A percentile compares a stretch with the other conserved stretches of the same genome.
These are phyloP conservation scores for Plagodis pulveraria DNA, from an alignment of 2,888 invertebrate genomes.

Conservation along the genomic window DNA sequence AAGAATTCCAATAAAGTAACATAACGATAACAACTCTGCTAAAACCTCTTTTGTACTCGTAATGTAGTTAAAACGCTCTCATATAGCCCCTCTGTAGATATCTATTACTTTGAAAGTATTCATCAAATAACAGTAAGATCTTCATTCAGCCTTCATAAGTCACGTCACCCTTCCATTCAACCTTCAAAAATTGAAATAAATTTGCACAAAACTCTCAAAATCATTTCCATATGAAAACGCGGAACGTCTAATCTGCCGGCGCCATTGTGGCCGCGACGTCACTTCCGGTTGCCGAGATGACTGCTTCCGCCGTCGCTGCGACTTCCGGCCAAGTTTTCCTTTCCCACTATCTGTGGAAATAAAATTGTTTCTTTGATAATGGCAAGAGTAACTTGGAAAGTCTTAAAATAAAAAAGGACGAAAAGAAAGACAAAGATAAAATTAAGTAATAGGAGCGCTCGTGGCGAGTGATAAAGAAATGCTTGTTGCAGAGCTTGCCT, in stretches of 20 bases:
- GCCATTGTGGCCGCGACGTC: conserved; percentile 59
- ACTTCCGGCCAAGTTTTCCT: conserved; percentile 51
- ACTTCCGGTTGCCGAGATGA: conserved; percentile 55
- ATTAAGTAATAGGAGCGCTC: not conserved
- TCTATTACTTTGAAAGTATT: conserved; percentile 17
- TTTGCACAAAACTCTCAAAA: conserved; percentile 24
- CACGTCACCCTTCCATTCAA: conserved; percentile 18
- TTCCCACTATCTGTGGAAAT: conserved; percentile 24
- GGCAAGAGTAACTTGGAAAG: not conserved
- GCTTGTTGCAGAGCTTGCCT: too few relatives aligned
- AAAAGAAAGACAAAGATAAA: not conserved
- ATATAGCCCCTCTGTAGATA: conserved; percentile 4
- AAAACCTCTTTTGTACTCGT: conserved; percentile 23
- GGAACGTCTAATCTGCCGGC: conserved; percentile 44
- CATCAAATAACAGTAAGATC: conserved; percentile 23
- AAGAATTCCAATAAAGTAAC: conserved; percentile 6
- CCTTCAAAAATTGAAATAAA: conserved; percentile 32
- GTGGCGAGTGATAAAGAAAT: too few relatives aligned
- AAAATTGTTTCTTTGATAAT: conserved; percentile 23
- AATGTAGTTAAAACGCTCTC: conserved; percentile 23
- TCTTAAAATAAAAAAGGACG: not conserved
- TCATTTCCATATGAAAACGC: conserved; percentile 43
- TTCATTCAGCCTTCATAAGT: conserved; percentile 24
- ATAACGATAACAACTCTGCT: conserved; percentile 8
- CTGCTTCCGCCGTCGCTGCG: conserved; percentile 50